A percentile compares a stretch with the other conserved stretches of the same genome.
Conservation (phyloP, 2,797 vertebrate species). For the Cephalopachus bancanus region DNA sequence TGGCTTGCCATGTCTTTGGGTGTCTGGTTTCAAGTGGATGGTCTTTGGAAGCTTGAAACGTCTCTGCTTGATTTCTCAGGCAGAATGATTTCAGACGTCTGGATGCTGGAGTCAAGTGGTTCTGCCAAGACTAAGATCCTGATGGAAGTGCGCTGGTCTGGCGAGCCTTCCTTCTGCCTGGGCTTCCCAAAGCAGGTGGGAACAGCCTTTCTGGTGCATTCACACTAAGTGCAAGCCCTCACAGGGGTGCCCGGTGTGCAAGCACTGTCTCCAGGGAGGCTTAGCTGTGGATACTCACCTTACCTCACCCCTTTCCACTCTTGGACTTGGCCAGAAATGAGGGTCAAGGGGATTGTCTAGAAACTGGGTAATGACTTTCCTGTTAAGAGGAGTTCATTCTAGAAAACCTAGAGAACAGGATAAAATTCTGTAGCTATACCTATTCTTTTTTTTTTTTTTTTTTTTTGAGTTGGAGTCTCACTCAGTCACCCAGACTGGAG, state of each 20-base stretch:
- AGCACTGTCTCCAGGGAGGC: background rate
- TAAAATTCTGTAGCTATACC: background rate
- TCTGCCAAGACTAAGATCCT: background rate
- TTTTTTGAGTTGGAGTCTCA: too few species aligned
- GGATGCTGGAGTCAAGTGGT: background rate
- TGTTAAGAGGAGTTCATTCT: background rate
- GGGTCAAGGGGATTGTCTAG: background rate
- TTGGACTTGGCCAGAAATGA: background rate
- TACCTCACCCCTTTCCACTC: too few species aligned
- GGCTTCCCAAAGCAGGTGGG: fast-evolving
- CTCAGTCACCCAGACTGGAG: too few species aligned
- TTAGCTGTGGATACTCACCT: fast-evolving
- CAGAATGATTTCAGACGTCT: background rate
- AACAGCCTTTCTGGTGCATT: fast-evolving
- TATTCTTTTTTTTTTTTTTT: too few species aligned
- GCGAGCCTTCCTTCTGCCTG: fast-evolving
- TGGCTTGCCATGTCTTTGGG: background rate
- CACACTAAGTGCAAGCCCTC: fast-evolving
- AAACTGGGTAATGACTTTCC: background rate
- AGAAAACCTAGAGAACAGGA: background rate
- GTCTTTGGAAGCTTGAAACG: background rate
- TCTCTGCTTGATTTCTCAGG: background rate
- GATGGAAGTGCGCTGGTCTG: fast-evolving
- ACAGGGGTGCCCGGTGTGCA: background rate
- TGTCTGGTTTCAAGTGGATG: background rate